Conservation (phyloP, 2,113 vertebrate genomes). For the Apodemus speciosus region DNA sequence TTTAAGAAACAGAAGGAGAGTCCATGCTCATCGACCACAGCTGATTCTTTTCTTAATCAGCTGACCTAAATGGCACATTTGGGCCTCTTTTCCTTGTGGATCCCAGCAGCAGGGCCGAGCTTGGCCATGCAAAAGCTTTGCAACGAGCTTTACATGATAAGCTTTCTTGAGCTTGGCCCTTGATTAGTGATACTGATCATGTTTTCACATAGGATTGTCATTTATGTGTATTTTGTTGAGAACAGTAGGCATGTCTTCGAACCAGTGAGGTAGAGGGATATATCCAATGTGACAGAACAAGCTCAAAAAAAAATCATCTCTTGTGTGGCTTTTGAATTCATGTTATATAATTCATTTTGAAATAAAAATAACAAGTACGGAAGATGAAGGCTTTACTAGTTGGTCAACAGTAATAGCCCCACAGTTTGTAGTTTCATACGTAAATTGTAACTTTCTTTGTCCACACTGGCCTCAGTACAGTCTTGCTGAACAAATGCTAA, state of each 20-base stretch:
- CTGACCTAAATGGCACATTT: neutral
- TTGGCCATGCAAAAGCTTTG: too few species aligned
- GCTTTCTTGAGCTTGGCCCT: too few species aligned
- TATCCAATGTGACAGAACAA: neutral
- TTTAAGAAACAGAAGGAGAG: neutral
- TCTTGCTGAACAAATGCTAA: neutral
- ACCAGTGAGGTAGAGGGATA: neutral
- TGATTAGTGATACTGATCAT: neutral
- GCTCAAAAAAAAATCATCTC: neutral
- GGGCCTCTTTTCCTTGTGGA: neutral
- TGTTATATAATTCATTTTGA: conserved; percentile 35
- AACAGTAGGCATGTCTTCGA: neutral
- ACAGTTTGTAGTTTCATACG: neutral
- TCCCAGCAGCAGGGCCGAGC: neutral
- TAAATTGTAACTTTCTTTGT: neutral
- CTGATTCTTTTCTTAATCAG: neutral
- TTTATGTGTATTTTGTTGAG: neutral
- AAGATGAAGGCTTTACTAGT: neutral
- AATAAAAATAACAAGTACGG: neutral
- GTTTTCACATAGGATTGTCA: neutral
- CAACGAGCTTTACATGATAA: too few species aligned
- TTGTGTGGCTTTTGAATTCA: neutral
- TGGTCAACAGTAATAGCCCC: neutral
- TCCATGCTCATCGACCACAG: neutral
- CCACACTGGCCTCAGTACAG: neutral